Evolutionary conservation across 2,113 vertebrate species (phyloP).

Genomic region (Poeciliopsis turrubarensis): DNA sequence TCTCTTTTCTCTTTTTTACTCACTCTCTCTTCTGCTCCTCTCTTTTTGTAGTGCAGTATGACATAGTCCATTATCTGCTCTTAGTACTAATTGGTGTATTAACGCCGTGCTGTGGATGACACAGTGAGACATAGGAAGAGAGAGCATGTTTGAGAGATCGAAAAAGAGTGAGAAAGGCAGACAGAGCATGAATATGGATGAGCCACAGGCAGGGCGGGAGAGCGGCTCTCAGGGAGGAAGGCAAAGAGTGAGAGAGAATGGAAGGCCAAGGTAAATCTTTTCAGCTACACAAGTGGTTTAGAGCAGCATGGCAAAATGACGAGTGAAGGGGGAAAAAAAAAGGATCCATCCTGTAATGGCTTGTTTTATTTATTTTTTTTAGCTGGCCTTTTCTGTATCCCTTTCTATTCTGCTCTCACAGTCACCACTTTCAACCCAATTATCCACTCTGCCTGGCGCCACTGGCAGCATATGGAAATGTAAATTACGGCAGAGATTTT

Average conservation of each 20-base stretch:
- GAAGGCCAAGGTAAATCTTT: slow-evolving; percentile 84
- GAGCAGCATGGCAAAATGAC: slow-evolving; percentile 79
- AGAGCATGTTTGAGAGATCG: slow-evolving; percentile 31
- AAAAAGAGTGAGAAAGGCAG: slow-evolving; percentile 46
- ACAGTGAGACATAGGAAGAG: slow-evolving; percentile 70
- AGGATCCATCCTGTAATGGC: slow-evolving; percentile 76
- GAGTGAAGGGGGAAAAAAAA: slow-evolving; percentile 70
- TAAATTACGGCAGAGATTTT: slow-evolving; percentile 77
- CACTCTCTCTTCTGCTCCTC: slow-evolving; percentile 58
- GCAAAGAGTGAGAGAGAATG: slow-evolving; percentile 65
- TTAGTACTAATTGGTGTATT: slow-evolving; percentile 86
- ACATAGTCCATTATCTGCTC: slow-evolving; percentile 85
- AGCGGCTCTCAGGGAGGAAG: slow-evolving; percentile 61
- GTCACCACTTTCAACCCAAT: slow-evolving; percentile 83
- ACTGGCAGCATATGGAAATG: slow-evolving; percentile 84
- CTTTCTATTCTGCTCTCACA: slow-evolving; percentile 77
- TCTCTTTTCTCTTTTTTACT: slow-evolving; percentile 54
- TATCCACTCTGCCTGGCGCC: slow-evolving; percentile 83
- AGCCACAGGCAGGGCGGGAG: slow-evolving; percentile 64
- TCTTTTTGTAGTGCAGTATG: slow-evolving; percentile 74
- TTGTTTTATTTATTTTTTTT: slow-evolving; percentile 67
- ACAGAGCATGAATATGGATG: slow-evolving; percentile 79
- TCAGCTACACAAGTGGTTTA: slow-evolving; percentile 82
- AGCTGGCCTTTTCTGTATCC: slow-evolving; percentile 76
- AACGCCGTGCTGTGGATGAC: slow-evolving; percentile 81